Evolutionary conservation across 2,888 invertebrate species (phyloP).

Genomic region (Notodonta ziczac): DNA sequence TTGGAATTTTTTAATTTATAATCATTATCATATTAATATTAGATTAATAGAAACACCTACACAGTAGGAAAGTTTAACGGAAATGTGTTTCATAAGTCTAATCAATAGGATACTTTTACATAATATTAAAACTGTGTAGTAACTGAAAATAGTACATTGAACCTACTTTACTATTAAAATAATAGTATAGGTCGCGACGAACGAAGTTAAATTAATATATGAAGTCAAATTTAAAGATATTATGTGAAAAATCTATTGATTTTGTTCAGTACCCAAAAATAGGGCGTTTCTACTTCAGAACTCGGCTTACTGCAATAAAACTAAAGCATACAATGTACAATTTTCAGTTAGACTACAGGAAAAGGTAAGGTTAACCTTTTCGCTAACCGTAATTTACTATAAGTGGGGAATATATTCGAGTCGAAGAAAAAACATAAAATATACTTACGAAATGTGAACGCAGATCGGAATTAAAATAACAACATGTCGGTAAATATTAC

Average conservation of each 20-base stretch:
- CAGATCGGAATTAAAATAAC: conserved; percentile 24
- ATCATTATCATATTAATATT: conserved; percentile 36
- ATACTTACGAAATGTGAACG: conserved; percentile 29
- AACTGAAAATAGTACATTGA: conserved; percentile 11
- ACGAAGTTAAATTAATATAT: no score
- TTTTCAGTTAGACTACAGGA: conserved; percentile 13
- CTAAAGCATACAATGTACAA: neutral
- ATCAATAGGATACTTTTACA: conserved; percentile 28
- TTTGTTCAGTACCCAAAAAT: no score
- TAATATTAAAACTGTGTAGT: conserved; percentile 8
- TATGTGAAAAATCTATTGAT: no score
- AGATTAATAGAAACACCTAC: conserved; percentile 52
- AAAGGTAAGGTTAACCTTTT: conserved; percentile 17
- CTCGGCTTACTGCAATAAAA: no score
- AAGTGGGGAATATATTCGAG: conserved; percentile 54
- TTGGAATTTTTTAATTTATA: conserved; percentile 41
- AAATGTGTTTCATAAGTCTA: conserved; percentile 38
- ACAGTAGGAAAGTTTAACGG: conserved; percentile 61
- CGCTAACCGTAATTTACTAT: conserved; percentile 27
- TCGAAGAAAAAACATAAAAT: conserved; percentile 35
- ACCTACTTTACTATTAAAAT: neutral
- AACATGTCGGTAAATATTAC: conserved; percentile 32
- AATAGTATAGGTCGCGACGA: no score
- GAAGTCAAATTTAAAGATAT: no score
- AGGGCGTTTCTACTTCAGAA: no score